Evolutionary conservation across 2,888 invertebrate species (phyloP).

Genomic region (Listrodromus nycthemerus): DNA sequence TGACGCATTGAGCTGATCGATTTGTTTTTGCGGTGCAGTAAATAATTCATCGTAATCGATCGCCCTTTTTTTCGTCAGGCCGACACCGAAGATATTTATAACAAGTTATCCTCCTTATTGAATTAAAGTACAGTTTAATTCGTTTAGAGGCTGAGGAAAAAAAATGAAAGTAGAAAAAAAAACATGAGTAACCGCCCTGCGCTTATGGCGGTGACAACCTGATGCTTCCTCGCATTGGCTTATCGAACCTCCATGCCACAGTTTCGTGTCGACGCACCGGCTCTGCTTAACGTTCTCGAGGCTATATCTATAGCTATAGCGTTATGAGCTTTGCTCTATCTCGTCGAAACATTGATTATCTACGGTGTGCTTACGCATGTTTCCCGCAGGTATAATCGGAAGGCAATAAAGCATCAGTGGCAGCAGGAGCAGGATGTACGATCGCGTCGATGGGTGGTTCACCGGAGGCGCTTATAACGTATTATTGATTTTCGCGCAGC

Average conservation of each 20-base stretch:
- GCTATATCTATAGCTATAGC: background rate
- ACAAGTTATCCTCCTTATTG: background rate
- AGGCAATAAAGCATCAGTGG: conserved; percentile 25
- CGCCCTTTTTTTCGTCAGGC: background rate
- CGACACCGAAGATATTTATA: background rate
- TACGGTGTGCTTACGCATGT: conserved; percentile 38
- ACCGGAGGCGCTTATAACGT: conserved; percentile 52
- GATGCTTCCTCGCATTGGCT: conserved; percentile 74
- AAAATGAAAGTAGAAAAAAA: conserved; percentile 14
- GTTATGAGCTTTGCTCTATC: background rate
- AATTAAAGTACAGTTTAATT: background rate
- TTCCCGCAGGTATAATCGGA: conserved; percentile 17
- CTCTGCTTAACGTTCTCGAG: conserved; percentile 7
- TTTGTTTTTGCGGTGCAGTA: background rate
- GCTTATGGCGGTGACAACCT: conserved; percentile 72
- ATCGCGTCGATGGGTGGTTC: conserved; percentile 60
- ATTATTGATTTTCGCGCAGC: conserved; percentile 67
- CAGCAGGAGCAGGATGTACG: conserved; percentile 30
- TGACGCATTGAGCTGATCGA: background rate
- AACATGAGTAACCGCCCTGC: conserved; percentile 61
- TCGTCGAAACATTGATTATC: conserved; percentile 14
- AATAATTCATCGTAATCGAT: background rate
- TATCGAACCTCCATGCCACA: conserved; percentile 5
- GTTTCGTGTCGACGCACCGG: conserved; percentile 8
- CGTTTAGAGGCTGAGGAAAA: background rate